phyloP scores from a whole-genome alignment of 2,888 invertebrate genomes.

The Thymelicus acteon region DNA sequence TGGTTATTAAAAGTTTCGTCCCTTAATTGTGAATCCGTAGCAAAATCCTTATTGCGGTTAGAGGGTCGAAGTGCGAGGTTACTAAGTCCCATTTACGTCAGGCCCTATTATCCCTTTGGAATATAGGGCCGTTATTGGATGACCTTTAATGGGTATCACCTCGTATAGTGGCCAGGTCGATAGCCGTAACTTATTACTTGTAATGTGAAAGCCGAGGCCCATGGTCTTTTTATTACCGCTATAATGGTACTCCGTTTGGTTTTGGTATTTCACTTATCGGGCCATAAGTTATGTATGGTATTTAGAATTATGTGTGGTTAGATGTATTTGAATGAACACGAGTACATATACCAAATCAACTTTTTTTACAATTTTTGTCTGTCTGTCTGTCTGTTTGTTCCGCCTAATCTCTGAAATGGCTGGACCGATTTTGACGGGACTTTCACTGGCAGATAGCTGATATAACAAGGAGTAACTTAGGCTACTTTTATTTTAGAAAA shows the following conservation, averaged over 20 bases:
- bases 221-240: conserved; percentile 33
- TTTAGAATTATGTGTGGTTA: too few species aligned
- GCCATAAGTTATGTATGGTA: too few species aligned
- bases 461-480: too few species aligned
- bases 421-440: too few species aligned
- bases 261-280: not conserved
- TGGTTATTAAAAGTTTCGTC: conserved; percentile 76
- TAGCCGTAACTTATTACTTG: conserved; percentile 67
- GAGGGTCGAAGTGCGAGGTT: conserved; percentile 47
- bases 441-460: too few species aligned
- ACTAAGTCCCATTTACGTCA: conserved; percentile 72
- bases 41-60: conserved; percentile 68
- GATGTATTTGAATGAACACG: too few species aligned
- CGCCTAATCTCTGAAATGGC: too few species aligned
- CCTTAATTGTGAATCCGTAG: conserved; percentile 71
- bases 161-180: conserved; percentile 52
- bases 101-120: conserved; percentile 72
- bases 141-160: conserved; percentile 73
- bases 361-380: too few species aligned
- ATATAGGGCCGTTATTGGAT: conserved; percentile 73
- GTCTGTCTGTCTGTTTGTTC: too few species aligned
- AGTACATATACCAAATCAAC: too few species aligned
- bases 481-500: too few species aligned
- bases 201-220: conserved; percentile 57
- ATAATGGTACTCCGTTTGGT: not conserved